A percentile compares a stretch with the other conserved stretches of the same genome.
Conservation (phyloP, 2,113 vertebrate genomes). For the Colinus virginianus region DNA sequence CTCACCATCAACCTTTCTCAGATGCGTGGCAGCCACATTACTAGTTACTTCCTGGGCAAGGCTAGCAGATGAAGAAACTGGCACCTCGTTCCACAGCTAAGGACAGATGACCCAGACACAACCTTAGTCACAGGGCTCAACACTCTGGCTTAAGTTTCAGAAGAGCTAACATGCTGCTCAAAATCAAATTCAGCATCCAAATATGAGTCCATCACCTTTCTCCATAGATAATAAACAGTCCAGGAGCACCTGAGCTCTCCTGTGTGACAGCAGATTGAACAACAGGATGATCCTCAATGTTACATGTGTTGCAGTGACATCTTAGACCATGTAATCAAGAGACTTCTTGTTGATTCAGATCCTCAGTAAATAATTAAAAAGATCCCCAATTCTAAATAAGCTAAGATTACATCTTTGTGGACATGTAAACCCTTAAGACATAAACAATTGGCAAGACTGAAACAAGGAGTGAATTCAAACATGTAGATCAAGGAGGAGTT, state of each 20-base stretch:
- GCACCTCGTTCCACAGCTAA: not conserved
- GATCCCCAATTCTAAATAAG: too few species aligned
- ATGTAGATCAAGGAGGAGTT: not conserved
- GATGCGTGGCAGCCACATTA: not conserved
- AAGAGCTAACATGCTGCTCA: not conserved
- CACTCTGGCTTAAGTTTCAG: not conserved
- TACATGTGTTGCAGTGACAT: not conserved
- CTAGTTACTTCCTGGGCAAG: not conserved
- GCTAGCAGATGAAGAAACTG: not conserved
- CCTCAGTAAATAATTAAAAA: not conserved
- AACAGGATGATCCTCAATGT: not conserved
- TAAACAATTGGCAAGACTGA: not conserved
- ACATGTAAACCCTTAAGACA: not conserved
- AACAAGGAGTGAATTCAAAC: not conserved
- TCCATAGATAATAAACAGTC: not conserved
- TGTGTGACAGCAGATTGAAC: not conserved
- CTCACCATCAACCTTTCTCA: not conserved
- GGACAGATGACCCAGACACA: not conserved
- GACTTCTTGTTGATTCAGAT: not conserved
- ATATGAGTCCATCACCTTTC: not conserved
- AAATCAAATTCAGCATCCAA: not conserved
- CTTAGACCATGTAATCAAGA: too few species aligned
- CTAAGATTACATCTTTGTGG: not conserved
- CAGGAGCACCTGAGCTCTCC: not conserved
- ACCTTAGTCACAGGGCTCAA: not conserved